A percentile compares a stretch with the other conserved stretches of the same genome.
Conservation (phyloP, 2,888 invertebrate genomes). For the Drosophila monieri region DNA sequence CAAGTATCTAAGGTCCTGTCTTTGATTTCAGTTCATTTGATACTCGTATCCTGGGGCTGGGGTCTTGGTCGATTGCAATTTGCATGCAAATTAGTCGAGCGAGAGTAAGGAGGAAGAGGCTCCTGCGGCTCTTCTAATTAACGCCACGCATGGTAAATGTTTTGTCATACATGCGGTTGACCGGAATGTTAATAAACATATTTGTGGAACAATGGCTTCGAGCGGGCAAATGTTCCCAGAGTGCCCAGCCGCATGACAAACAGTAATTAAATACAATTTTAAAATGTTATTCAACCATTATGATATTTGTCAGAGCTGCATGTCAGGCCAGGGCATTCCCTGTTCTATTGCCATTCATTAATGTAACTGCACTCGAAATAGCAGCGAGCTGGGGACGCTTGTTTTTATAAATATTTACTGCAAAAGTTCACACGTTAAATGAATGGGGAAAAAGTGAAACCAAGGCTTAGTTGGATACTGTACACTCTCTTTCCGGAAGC, state of each 20-base stretch:
- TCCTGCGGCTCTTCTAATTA: slow-evolving; percentile 34
- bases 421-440: slow-evolving; percentile 12
- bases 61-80: slow-evolving; percentile 12
- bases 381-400: slow-evolving; percentile 2
- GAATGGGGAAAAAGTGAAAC: slow-evolving; percentile 10
- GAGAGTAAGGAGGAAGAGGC: neutral
- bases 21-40: slow-evolving; percentile 37
- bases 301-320: slow-evolving; percentile 46
- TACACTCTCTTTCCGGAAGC: slow-evolving; percentile 27
- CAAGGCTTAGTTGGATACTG: slow-evolving; percentile 5
- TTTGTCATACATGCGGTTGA: slow-evolving; percentile 11
- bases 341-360: slow-evolving; percentile 23
- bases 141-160: slow-evolving; percentile 33
- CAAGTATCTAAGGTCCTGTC: slow-evolving; percentile 5
- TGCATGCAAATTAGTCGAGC: slow-evolving; percentile 27
- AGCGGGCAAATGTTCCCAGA: slow-evolving; percentile 22
- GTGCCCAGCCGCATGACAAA: slow-evolving; percentile 30
- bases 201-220: slow-evolving; percentile 20
- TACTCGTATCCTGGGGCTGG: slow-evolving; percentile 16
- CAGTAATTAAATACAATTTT: slow-evolving; percentile 45
- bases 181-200: slow-evolving; percentile 26
- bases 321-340: slow-evolving; percentile 26
- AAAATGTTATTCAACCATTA: slow-evolving; percentile 58
- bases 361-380: slow-evolving; percentile 34
- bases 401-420: slow-evolving; percentile 42